These are phyloP conservation scores for Sitta europaea DNA, from an alignment of 2,113 vertebrate genomes.

Conservation along the genomic window DNA sequence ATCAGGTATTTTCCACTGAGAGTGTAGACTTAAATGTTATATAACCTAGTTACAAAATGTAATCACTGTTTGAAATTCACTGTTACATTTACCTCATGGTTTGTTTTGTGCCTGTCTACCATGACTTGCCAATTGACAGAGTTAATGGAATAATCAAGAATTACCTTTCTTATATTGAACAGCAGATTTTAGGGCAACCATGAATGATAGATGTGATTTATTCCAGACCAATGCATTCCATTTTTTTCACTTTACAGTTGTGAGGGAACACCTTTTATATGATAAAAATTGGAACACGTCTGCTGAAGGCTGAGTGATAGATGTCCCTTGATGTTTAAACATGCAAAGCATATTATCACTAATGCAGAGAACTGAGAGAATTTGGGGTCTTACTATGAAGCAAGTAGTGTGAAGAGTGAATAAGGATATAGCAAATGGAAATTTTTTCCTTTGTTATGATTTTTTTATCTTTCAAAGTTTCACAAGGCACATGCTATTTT, in stretches of 20 bases:
- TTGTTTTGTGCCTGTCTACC: neutral
- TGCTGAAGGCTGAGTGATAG: neutral
- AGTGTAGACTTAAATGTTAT: neutral
- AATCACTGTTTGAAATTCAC: neutral
- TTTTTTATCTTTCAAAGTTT: neutral
- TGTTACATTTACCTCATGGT: neutral
- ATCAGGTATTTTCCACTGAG: neutral
- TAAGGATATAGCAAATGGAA: neutral
- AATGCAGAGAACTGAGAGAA: neutral
- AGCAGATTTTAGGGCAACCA: neutral
- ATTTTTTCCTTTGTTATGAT: neutral
- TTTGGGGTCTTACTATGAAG: neutral
- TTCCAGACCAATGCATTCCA: neutral
- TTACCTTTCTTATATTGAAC: neutral
- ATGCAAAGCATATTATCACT: neutral
- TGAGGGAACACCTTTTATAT: neutral
- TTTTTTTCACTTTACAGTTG: neutral
- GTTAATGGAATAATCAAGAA: slow-evolving; percentile 1
- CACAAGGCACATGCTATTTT: neutral
- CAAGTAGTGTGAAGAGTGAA: neutral
- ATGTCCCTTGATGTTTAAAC: neutral
- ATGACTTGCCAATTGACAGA: neutral
- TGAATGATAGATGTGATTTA: neutral
- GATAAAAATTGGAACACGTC: neutral
- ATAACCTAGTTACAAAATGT: neutral